Evolutionary conservation across 2,888 invertebrate genomes (phyloP), one percentile per base, ranked within the genome.

Genomic region (Trachelus stipa): DNA sequence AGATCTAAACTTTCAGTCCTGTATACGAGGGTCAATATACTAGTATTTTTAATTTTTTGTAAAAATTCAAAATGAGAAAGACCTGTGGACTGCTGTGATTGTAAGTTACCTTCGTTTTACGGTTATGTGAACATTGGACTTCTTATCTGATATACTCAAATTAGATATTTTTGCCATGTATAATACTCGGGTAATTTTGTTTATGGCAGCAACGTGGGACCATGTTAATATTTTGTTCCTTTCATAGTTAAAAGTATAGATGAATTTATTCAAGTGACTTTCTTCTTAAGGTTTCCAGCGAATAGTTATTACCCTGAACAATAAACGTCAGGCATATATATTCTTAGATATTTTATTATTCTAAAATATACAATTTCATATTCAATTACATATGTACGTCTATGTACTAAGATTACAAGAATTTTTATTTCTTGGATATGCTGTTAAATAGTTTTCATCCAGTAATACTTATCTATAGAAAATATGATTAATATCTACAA

Each of bases 331-430:
- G 23, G 56, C 23, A 56, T 56, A 56, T 9, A 56, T 56, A 23
- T 56, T 9, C 56, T 77, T 73, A 73, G n/a, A 69, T 74, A 75
- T 69, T 77, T 77, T 75, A 77, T 74, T 77, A 75, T 77, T 34
- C 71, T 77, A 77, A 77, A 77, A 77, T 74, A 75, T 77, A 74
- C 74, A 77, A 74, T 69, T 73, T 34, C 73, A 74, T 35, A 56
- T 56, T 34, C 15, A 34, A 30, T 35, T 73, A 74, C 35, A 37
- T 40, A 71, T 33, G 33, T 31, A 77, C 68, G 73, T 77, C 34
- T 34, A 30, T 33, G 23, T n/a, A 68, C 68, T 11, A 73, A 77
- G 34, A 77, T 12, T 73, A 68, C 11, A 12, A 31, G 74, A 74
- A 74, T 74, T 23, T 23, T 23, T 15, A 9, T 56, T 56, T 56